These are phyloP conservation scores for Tetramorium simillimum DNA, from an alignment of 1,140 invertebrate genomes.

Conservation along the genomic window DNA sequence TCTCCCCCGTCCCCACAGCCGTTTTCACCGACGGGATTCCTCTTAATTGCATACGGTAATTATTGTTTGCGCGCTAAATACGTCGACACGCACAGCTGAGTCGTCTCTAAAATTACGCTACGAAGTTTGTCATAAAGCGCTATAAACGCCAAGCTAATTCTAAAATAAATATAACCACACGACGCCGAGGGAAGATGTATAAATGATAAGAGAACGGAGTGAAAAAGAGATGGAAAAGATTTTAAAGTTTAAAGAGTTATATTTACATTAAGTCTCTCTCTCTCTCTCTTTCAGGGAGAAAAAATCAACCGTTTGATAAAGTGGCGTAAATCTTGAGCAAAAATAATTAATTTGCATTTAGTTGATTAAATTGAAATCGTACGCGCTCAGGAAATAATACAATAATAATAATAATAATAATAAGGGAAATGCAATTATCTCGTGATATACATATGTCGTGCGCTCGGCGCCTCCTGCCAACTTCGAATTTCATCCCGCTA, in stretches of 20 bases:
- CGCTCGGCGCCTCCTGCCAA: not conserved
- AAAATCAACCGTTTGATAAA: not conserved
- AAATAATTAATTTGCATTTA: not conserved
- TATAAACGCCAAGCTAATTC: not conserved
- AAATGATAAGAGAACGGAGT: not conserved
- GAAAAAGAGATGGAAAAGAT: not conserved
- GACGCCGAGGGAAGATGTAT: no score
- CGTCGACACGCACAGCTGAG: constrained; percentile 33
- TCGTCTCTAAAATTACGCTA: not conserved
- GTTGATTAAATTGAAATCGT: not conserved
- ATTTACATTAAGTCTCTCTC: not conserved
- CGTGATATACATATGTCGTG: not conserved
- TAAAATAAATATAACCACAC: constrained; percentile 9
- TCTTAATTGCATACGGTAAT: constrained; percentile 79
- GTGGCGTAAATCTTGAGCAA: not conserved
- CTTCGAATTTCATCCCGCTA: constrained; percentile 12
- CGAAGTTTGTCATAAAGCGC: constrained; percentile 39
- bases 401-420: no score
- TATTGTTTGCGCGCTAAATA: constrained; percentile 75
- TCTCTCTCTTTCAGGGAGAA: not conserved
- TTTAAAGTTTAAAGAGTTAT: not conserved
- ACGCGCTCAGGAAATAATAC: not conserved
- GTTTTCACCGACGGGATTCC: constrained; percentile 31
- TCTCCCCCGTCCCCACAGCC: not conserved
- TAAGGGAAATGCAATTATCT: not conserved